These are phyloP conservation scores for Drosophila melanocephala DNA, from an alignment of 2,888 invertebrate genomes.

Conservation along the genomic window DNA sequence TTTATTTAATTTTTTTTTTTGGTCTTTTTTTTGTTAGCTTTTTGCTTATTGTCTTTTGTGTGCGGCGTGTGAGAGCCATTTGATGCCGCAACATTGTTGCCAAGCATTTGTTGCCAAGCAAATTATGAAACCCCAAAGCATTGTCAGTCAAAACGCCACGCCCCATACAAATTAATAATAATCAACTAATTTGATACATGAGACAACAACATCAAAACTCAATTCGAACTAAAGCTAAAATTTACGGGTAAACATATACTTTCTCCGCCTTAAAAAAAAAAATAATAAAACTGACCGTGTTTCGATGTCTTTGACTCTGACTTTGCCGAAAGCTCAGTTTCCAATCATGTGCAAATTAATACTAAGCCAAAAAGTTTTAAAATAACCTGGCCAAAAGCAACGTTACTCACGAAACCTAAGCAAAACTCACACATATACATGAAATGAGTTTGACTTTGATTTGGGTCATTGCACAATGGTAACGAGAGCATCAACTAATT, in stretches of 20 bases:
- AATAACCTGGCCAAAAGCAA: slow-evolving; percentile 11
- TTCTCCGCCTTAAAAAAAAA: slow-evolving; percentile 52
- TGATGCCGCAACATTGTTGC: slow-evolving; percentile 62
- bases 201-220: slow-evolving; percentile 13
- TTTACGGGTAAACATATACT: slow-evolving; percentile 49
- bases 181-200: slow-evolving; percentile 35
- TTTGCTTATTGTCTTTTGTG: slow-evolving; percentile 46
- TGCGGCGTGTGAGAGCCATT: slow-evolving; percentile 37
- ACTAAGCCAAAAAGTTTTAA: slow-evolving; percentile 32
- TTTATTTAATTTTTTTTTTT: slow-evolving; percentile 24
- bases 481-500: slow-evolving; percentile 72
- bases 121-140: slow-evolving; percentile 67
- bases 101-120: slow-evolving; percentile 65
- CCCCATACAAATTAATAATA: slow-evolving; percentile 49
- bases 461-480: slow-evolving; percentile 82
- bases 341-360: slow-evolving; percentile 75
- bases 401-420: slow-evolving; percentile 35
- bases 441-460: slow-evolving; percentile 65
- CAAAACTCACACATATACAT: slow-evolving; percentile 25
- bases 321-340: slow-evolving; percentile 15
- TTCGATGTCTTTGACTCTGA: slow-evolving; percentile 5
- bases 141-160: slow-evolving; percentile 30
- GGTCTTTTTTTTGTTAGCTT: slow-evolving; percentile 23
- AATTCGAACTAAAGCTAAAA: slow-evolving; percentile 32
- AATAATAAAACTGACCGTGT: slow-evolving; percentile 14